Conservation (phyloP, 1,140 invertebrate species). For the Drosophila varians region DNA sequence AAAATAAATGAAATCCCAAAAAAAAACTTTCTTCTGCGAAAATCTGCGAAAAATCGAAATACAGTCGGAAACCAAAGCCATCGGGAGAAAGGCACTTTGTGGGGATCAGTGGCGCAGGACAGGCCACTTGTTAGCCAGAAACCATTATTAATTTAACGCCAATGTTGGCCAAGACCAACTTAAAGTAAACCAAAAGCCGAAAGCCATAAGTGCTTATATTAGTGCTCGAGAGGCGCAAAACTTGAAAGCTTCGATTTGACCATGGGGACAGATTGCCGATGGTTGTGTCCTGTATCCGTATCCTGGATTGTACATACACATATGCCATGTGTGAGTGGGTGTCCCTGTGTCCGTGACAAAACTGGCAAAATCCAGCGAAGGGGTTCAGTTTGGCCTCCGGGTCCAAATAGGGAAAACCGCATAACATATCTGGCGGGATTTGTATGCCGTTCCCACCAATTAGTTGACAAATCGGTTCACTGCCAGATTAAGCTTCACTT, state of each 20-base stretch:
- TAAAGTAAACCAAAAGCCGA: conserved; percentile 5
- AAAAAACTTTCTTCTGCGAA: no score
- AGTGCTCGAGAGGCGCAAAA: conserved; percentile 33
- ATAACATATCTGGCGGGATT: conserved; percentile 58
- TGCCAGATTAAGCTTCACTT: conserved; percentile 41
- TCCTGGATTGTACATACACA: neutral
- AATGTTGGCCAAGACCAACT: conserved; percentile 17
- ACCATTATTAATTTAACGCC: conserved; percentile 38
- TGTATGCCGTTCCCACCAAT: conserved; percentile 49
- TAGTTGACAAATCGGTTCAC: conserved; percentile 51
- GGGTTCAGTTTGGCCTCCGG: conserved; percentile 24
- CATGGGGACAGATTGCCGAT: conserved; percentile 42
- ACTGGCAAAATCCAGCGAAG: conserved; percentile 43
- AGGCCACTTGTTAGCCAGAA: conserved; percentile 27
- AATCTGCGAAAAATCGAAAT: neutral
- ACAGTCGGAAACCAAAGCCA: conserved; percentile 2
- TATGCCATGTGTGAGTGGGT: neutral
- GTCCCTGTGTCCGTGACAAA: conserved; percentile 34
- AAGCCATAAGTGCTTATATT: conserved; percentile 10
- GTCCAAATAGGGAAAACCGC: conserved; percentile 36
- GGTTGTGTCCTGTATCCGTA: conserved; percentile 3
- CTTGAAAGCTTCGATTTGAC: conserved; percentile 38
- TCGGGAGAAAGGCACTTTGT: neutral
- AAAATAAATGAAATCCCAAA: no score
- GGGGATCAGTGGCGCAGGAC: conserved; percentile 12